These are phyloP conservation scores for Drepana falcataria DNA, from an alignment of 2,888 invertebrate species.

Conservation along the genomic window DNA sequence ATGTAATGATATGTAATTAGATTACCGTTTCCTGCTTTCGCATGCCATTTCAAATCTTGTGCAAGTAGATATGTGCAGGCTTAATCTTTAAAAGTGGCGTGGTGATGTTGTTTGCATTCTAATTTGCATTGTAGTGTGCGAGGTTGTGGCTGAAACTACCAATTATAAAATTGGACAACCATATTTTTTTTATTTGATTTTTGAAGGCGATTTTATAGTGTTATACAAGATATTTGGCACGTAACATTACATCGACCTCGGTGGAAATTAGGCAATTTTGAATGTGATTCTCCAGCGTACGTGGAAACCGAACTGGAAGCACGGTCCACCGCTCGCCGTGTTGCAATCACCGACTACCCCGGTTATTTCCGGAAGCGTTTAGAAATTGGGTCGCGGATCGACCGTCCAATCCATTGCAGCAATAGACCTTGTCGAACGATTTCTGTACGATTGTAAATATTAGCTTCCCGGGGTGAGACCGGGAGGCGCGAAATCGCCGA, in stretches of 20 bases:
- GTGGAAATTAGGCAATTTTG: slow-evolving; percentile 37
- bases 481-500: slow-evolving; percentile 13
- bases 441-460: slow-evolving; percentile 8
- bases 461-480: slow-evolving; percentile 7
- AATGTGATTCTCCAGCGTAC: slow-evolving; percentile 26
- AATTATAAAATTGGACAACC: background rate
- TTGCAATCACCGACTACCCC: slow-evolving; percentile 35
- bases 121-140: background rate
- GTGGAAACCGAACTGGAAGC: slow-evolving; percentile 48
- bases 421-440: slow-evolving; percentile 27
- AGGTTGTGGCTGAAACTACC: background rate
- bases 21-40: slow-evolving; percentile 2
- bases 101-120: slow-evolving; percentile 2
- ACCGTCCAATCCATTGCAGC: slow-evolving; percentile 18
- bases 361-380: slow-evolving; percentile 54
- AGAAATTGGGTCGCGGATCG: slow-evolving; percentile 38
- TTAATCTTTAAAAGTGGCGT: slow-evolving; percentile 1
- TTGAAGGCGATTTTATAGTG: background rate
- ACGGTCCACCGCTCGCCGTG: slow-evolving; percentile 50
- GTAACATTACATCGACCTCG: slow-evolving; percentile 30
- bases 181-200: background rate
- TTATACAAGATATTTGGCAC: background rate
- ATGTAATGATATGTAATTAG: background rate
- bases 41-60: slow-evolving; percentile 1
- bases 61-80: background rate